Conservation (phyloP, 2,888 invertebrate species). For the Lasioglossum villosulum region DNA sequence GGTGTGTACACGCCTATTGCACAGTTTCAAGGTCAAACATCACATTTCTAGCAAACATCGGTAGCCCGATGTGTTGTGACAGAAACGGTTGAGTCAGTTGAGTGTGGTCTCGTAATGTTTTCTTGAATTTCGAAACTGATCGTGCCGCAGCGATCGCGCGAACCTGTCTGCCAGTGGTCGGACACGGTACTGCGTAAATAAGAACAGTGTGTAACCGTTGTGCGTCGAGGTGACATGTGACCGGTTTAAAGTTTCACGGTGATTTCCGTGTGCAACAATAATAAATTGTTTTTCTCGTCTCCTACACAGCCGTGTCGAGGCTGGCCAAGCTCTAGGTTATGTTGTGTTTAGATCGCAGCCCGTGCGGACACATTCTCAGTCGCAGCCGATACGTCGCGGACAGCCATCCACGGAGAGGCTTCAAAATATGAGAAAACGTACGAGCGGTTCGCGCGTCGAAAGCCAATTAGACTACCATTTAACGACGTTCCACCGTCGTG, state of each 20-base stretch:
- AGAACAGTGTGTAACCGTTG: slow-evolving; percentile 7
- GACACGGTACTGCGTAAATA: slow-evolving; percentile 48
- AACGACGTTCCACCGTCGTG: slow-evolving; percentile 28
- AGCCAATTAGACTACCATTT: slow-evolving; percentile 36
- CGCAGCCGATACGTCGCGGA: slow-evolving; percentile 3
- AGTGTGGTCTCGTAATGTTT: slow-evolving; percentile 9
- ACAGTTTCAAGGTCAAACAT: slow-evolving; percentile 48
- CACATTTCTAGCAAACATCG: slow-evolving; percentile 21
- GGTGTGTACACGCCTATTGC: neutral
- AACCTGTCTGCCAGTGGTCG: slow-evolving; percentile 24
- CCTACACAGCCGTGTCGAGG: slow-evolving; percentile 22
- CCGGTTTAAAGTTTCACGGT: slow-evolving; percentile 63
- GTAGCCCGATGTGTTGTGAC: slow-evolving; percentile 8
- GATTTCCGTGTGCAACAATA: slow-evolving; percentile 46
- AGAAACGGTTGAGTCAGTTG: neutral
- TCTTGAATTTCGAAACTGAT: slow-evolving; percentile 42
- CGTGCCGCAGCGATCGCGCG: slow-evolving; percentile 1
- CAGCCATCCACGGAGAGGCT: neutral
- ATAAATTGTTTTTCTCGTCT: slow-evolving; percentile 40
- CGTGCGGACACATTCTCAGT: slow-evolving; percentile 24
- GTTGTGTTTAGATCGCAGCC: slow-evolving; percentile 60
- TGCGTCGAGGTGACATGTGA: slow-evolving; percentile 55
- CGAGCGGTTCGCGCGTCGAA: neutral
- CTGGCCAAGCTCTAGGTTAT: slow-evolving; percentile 63
- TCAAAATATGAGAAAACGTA: slow-evolving; percentile 62